A percentile compares a stretch with the other conserved stretches of the same genome.
phyloP scores from a whole-genome alignment of 2,888 invertebrate genomes.

The Cloeon dipterum region DNA sequence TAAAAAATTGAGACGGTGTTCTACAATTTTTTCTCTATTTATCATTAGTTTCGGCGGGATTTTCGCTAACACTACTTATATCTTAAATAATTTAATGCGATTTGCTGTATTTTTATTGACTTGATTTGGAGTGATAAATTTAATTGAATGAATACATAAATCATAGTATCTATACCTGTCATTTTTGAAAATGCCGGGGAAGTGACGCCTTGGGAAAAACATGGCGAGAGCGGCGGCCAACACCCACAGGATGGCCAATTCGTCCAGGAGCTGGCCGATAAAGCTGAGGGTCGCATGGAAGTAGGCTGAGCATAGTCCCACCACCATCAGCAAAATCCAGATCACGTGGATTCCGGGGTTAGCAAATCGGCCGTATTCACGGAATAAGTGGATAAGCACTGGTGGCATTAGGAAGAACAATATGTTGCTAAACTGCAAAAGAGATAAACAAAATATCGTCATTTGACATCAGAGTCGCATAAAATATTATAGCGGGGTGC shows the following conservation, averaged over 20 bases:
- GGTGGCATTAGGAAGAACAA: slow-evolving; percentile 56
- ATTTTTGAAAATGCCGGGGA: slow-evolving; percentile 37
- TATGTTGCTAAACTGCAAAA: slow-evolving; percentile 49
- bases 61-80: no score
- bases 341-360: slow-evolving; percentile 58
- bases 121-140: no score
- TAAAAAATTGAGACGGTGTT: no score
- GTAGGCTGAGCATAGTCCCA: slow-evolving; percentile 59
- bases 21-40: no score
- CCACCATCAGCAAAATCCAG: slow-evolving; percentile 55
- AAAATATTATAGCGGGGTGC: not conserved
- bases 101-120: no score
- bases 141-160: no score
- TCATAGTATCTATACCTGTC: no score
- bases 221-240: slow-evolving; percentile 54
- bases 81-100: no score
- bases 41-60: no score
- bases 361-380: slow-evolving; percentile 49
- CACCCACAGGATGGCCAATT: slow-evolving; percentile 62
- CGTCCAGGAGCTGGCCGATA: slow-evolving; percentile 58
- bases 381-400: slow-evolving; percentile 49
- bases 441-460: slow-evolving; percentile 3
- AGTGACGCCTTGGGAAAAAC: slow-evolving; percentile 45
- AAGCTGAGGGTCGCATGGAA: slow-evolving; percentile 67
- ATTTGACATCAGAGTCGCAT: slow-evolving; percentile 1